Percentiles rank a stretch among this genome's conserved stretches.
phyloP scores from a whole-genome alignment of 1,140 invertebrate species.

The Notospermus geniculatus region DNA sequence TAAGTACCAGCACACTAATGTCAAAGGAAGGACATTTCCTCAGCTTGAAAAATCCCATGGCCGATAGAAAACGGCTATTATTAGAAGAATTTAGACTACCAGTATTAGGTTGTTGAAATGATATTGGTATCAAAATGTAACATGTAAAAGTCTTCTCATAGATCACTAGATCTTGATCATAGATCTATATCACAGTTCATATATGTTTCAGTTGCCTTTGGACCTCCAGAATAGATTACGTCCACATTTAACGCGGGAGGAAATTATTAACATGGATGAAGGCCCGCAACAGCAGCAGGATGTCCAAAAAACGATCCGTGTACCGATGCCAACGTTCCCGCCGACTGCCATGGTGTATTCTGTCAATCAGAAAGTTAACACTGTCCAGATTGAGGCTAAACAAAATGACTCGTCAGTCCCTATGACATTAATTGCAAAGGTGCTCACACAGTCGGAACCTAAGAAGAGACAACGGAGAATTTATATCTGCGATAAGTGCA shows the following conservation, averaged over 20 bases:
- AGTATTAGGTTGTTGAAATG: too few species aligned
- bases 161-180: too few species aligned
- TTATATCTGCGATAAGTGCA: conserved; percentile 47
- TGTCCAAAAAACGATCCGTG: conserved; percentile 69
- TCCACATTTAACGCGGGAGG: conserved; percentile 54
- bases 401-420: conserved; percentile 67
- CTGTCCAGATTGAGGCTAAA: conserved; percentile 25
- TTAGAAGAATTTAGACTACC: too few species aligned
- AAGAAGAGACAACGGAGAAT: conserved; percentile 32
- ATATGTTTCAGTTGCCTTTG: conserved; percentile 72
- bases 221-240: conserved; percentile 85
- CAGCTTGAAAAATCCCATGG: too few species aligned
- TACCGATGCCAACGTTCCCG: conserved; percentile 80
- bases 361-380: conserved; percentile 60
- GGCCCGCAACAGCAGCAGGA: conserved; percentile 50
- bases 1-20: conserved; percentile 62
- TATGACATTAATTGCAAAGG: conserved; percentile 88
- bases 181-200: neutral
- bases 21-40: too few species aligned
- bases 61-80: too few species aligned
- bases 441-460: conserved; percentile 71
- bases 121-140: too few species aligned
- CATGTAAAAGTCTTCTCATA: too few species aligned
- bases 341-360: conserved; percentile 87
- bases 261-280: conserved; percentile 44